Evolutionary conservation across 2,888 invertebrate species (phyloP).

Genomic region (Gymnocheta viridis): DNA sequence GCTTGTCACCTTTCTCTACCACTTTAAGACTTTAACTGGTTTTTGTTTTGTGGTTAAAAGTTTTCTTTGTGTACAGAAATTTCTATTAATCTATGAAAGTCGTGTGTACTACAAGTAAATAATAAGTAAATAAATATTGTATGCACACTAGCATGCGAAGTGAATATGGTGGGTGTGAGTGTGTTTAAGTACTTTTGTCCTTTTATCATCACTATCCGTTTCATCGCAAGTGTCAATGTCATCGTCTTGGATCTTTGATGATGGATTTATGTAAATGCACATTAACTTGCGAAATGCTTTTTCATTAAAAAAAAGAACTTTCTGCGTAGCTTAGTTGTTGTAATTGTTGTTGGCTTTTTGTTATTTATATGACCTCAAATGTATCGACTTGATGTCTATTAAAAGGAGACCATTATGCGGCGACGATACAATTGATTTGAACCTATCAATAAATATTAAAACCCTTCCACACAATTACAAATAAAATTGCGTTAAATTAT

Average conservation of each 20-base stretch:
- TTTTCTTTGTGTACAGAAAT: neutral
- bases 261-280: slow-evolving; percentile 43
- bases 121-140: neutral
- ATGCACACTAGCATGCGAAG: neutral
- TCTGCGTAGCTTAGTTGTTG: neutral
- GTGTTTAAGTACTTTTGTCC: neutral
- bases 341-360: neutral
- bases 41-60: neutral
- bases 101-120: too few relatives aligned
- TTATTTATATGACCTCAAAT: slow-evolving; percentile 22
- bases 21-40: neutral
- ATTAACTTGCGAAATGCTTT: slow-evolving; percentile 29
- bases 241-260: slow-evolving; percentile 16
- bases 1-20: neutral
- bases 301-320: slow-evolving; percentile 7
- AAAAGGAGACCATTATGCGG: neutral
- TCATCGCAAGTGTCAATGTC: slow-evolving; percentile 33
- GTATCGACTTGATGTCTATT: slow-evolving; percentile 16
- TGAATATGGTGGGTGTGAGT: neutral
- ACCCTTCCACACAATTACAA: slow-evolving; percentile 35
- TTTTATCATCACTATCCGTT: slow-evolving; percentile 15
- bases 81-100: slow-evolving; percentile 3
- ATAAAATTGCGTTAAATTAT: neutral
- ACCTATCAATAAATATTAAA: slow-evolving; percentile 12
- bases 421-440: slow-evolving; percentile 17